phyloP scores from a whole-genome alignment of 2,113 vertebrate genomes.

The Coptodon bakossiorum region DNA sequence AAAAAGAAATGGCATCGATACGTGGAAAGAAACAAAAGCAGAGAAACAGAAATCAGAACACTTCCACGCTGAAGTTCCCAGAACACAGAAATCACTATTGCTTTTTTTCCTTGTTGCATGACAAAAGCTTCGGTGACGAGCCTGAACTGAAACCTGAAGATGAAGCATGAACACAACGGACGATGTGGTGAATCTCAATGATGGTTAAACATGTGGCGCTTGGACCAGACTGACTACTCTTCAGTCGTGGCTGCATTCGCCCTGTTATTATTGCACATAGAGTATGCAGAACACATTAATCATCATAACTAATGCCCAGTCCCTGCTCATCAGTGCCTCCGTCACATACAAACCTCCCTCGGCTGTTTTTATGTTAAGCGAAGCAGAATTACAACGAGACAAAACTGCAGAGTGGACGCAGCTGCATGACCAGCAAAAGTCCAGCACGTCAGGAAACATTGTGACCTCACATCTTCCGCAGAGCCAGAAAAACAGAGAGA shows the following conservation, averaged over 20 bases:
- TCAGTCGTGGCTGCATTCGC: neutral
- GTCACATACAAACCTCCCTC: neutral
- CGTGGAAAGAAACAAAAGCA: neutral
- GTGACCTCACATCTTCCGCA: neutral
- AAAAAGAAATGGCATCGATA: constrained; percentile 9
- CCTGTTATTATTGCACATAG: neutral
- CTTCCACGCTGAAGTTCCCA: constrained; percentile 10
- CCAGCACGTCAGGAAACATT: neutral
- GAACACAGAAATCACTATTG: constrained; percentile 7
- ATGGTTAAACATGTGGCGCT: neutral
- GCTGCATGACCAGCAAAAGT: neutral
- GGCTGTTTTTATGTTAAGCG: neutral
- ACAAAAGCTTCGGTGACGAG: neutral
- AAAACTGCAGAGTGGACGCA: neutral
- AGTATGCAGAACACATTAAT: neutral
- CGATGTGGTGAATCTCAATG: neutral
- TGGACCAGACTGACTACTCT: neutral
- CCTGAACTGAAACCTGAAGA: neutral
- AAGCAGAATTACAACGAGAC: neutral
- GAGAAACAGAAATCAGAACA: neutral
- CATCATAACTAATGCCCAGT: neutral
- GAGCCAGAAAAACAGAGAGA: neutral
- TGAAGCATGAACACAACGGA: neutral
- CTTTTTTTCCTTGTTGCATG: neutral
- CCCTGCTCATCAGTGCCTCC: neutral